phyloP scores from a whole-genome alignment of 2,113 vertebrate species.

The Penelope pileata region DNA sequence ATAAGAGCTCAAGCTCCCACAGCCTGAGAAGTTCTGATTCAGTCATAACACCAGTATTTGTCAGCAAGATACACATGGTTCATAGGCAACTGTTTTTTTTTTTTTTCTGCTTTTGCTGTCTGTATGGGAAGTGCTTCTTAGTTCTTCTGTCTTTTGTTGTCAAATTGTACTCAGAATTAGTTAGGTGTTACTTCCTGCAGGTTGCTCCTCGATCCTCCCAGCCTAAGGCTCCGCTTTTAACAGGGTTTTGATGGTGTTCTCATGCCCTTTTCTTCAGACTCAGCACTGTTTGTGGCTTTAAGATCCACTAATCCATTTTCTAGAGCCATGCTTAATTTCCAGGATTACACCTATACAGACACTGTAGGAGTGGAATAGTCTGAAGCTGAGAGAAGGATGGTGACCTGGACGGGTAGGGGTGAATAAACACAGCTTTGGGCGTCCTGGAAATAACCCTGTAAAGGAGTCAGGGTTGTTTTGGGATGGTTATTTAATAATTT shows the following conservation, averaged over 20 bases:
- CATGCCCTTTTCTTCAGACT: neutral
- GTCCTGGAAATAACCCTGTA: neutral
- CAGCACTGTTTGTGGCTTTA: neutral
- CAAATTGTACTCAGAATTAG: neutral
- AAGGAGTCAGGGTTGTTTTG: neutral
- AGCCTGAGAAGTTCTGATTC: neutral
- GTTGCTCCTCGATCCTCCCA: neutral
- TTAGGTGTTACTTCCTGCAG: neutral
- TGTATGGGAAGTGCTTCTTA: neutral
- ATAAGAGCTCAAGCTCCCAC: neutral
- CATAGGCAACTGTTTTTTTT: neutral
- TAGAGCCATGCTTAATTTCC: neutral
- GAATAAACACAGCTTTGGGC: neutral
- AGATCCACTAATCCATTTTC: neutral
- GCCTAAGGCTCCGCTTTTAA: neutral
- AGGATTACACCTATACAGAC: neutral
- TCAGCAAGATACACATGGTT: neutral
- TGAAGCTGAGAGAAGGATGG: neutral
- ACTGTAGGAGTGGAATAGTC: neutral
- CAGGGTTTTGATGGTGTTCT: neutral
- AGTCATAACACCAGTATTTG: neutral
- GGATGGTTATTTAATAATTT: neutral
- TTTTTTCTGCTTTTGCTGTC: neutral
- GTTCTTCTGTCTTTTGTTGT: neutral
- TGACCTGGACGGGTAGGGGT: neutral